Conservation (phyloP, 1,140 invertebrate genomes). For the Drosophila busckii region DNA sequence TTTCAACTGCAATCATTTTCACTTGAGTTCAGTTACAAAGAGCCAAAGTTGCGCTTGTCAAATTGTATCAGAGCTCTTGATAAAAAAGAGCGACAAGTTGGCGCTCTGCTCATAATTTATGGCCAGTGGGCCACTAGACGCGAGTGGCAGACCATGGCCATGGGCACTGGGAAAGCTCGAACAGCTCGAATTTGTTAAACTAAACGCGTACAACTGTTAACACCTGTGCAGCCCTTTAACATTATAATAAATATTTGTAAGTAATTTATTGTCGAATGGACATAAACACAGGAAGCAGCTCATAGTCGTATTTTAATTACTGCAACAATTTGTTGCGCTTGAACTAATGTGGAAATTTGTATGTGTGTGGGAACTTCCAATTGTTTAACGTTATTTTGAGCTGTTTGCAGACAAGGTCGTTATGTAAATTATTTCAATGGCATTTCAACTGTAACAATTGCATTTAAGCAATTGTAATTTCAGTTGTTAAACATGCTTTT, state of each 20-base stretch:
- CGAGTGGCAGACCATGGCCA: conserved; percentile 38
- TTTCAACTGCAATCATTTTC: conserved; percentile 67
- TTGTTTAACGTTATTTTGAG: conserved; percentile 3
- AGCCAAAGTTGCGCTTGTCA: conserved; percentile 57
- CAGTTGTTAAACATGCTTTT: background rate
- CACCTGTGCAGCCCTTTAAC: conserved; percentile 24
- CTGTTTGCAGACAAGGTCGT: conserved; percentile 3
- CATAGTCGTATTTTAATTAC: background rate
- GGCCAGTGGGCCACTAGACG: conserved; percentile 18
- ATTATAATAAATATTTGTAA: background rate
- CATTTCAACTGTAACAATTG: conserved; percentile 14
- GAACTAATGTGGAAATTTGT: conserved; percentile 27
- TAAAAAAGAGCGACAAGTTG: conserved; percentile 60
- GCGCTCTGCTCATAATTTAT: conserved; percentile 39
- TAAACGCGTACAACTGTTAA: conserved; percentile 22
- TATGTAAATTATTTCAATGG: conserved; percentile 50
- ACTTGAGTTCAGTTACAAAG: conserved; percentile 50
- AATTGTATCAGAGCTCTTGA: conserved; percentile 54
- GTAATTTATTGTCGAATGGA: background rate
- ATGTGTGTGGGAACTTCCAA: conserved; percentile 7
- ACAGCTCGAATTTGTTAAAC: conserved; percentile 28
- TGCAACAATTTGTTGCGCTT: conserved; percentile 11
- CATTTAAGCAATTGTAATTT: conserved; percentile 16
- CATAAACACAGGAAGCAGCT: background rate
- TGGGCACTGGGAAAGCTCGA: conserved; percentile 37